phyloP scores from a whole-genome alignment of 2,113 vertebrate genomes.

The Tetraodon nigroviridis region DNA sequence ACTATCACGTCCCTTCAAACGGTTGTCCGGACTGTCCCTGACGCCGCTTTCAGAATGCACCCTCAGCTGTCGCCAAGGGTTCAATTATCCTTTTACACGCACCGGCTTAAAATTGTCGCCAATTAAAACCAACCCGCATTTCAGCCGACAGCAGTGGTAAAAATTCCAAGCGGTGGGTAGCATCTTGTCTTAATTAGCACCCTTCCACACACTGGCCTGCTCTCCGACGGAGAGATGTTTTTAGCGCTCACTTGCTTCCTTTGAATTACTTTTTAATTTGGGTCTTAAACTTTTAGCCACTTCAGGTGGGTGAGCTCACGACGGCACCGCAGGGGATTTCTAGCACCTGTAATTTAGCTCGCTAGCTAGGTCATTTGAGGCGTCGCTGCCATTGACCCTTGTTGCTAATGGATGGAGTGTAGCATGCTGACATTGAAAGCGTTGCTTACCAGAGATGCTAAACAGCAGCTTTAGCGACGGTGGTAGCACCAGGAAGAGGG shows the following conservation, averaged over 20 bases:
- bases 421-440: too few species aligned
- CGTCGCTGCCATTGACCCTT: too few species aligned
- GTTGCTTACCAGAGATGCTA: too few species aligned
- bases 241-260: neutral
- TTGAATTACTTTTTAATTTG: neutral
- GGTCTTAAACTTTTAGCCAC: neutral
- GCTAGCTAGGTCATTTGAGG: too few species aligned
- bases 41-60: slow-evolving; percentile 2
- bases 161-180: slow-evolving; percentile 5
- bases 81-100: slow-evolving; percentile 10
- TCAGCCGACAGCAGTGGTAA: slow-evolving; percentile 5
- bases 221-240: neutral
- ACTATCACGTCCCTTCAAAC: slow-evolving; percentile 3
- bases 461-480: too few species aligned
- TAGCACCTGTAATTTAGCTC: too few species aligned
- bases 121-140: slow-evolving; percentile 21
- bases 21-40: slow-evolving; percentile 3
- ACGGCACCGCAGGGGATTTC: too few species aligned
- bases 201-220: neutral
- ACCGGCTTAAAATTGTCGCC: slow-evolving; percentile 13
- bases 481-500: too few species aligned
- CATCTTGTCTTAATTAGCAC: slow-evolving; percentile 12
- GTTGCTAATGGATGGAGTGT: too few species aligned
- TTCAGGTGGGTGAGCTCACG: too few species aligned
- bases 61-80: slow-evolving; percentile 15